Conservation (phyloP, 2,797 vertebrate species). For the Silurus aristotelis region DNA sequence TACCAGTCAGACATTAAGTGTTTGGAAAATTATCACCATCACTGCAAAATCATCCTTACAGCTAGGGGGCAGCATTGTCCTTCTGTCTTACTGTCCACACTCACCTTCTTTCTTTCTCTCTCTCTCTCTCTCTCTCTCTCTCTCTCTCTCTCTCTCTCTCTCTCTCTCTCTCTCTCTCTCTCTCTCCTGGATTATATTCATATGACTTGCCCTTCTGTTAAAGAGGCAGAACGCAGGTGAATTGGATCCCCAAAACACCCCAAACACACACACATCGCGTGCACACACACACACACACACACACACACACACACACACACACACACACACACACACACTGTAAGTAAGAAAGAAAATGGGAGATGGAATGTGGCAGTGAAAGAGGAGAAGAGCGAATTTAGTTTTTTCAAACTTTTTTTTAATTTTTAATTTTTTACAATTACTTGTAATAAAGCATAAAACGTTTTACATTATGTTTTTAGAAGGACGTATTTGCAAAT, state of each 20-base stretch:
- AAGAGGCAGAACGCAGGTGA: slow-evolving; percentile 42
- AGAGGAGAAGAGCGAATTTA: no score
- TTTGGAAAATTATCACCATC: neutral
- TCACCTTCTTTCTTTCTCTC: slow-evolving; percentile 38
- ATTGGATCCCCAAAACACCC: neutral
- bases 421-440: no score
- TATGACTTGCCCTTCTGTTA: slow-evolving; percentile 54
- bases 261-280: neutral
- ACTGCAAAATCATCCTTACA: slow-evolving; percentile 43
- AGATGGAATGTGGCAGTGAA: no score
- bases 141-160: slow-evolving; percentile 26
- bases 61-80: slow-evolving; percentile 78
- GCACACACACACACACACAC: neutral
- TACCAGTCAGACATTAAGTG: neutral
- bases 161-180: slow-evolving; percentile 9
- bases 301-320: slow-evolving; percentile 1
- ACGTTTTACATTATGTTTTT: no score
- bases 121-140: neutral
- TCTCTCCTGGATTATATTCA: slow-evolving; percentile 50
- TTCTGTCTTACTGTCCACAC: slow-evolving; percentile 51
- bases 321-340: no score
- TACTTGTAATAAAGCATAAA: no score
- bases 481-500: no score
- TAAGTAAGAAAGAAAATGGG: neutral
- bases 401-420: no score